Conservation (phyloP, 2,113 vertebrate species). For the Corythaixoides concolor region DNA sequence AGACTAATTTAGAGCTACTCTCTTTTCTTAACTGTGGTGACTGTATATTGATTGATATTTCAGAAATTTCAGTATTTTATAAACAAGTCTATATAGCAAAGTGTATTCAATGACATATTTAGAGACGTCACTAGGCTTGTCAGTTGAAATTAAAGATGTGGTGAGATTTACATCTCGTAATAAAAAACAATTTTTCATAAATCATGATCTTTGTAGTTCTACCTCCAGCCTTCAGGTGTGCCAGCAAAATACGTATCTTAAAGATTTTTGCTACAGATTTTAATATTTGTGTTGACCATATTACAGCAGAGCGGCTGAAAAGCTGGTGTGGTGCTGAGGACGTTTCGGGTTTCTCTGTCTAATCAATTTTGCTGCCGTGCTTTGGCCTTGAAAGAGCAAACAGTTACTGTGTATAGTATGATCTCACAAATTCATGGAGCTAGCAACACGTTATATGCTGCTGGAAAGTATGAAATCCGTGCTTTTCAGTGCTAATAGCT, state of each 20-base stretch:
- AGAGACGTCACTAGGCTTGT: background rate
- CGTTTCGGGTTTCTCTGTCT: background rate
- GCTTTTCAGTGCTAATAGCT: background rate
- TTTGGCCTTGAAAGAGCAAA: background rate
- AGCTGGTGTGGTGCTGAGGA: background rate
- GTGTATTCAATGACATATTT: background rate
- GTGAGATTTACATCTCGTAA: background rate
- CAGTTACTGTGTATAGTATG: background rate
- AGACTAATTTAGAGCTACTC: background rate
- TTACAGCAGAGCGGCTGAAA: background rate
- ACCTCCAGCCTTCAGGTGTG: background rate
- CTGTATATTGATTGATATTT: background rate
- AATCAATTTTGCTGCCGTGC: background rate
- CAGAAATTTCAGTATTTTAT: background rate
- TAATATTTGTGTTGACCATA: background rate
- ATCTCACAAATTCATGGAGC: background rate
- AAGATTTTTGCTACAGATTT: background rate
- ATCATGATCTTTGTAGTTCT: background rate
- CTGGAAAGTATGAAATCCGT: background rate
- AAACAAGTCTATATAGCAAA: background rate
- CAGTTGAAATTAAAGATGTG: background rate
- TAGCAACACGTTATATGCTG: background rate
- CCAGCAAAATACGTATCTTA: background rate
- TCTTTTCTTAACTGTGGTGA: background rate
- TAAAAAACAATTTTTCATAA: background rate